Evolutionary conservation across 2,113 vertebrate genomes (phyloP), one percentile per base, ranked within the genome.

Genomic region (Cephalopterus ornatus): DNA sequence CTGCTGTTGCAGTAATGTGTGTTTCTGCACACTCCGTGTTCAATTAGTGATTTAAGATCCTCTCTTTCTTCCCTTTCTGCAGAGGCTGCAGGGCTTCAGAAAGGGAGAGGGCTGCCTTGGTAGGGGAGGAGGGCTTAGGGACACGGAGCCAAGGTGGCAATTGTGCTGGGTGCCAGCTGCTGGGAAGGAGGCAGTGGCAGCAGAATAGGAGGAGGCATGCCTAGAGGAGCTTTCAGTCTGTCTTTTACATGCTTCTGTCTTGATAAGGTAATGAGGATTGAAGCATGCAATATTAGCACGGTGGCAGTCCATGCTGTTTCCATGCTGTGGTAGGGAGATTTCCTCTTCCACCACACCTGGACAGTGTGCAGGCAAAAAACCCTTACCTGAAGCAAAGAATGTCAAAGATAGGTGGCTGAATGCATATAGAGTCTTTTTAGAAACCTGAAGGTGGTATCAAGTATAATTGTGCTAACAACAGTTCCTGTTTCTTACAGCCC

Each of bases 401-500:
- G 87, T 88, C 15, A 73, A 65, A 63, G 1, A 55, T 49, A 58
- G 52, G 73, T 50, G 15, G 11, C 20, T 61, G 35, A 65, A n/a
- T 70, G 15, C 16, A 12, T 55, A 73, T 8, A 42, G 61, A 59
- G 47, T 37, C 7, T 37, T 61, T 50, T 53, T 59, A 84, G 47
- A 91, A 87, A 55, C 16, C 11, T 44, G 44, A 74, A 68, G 18
- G 21, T 73, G 10, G 5, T 73, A 70, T 72, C 8, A 32, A 12
- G n/a, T n/a, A 70, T 42, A 82, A 52, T 24, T 39, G 28, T 47
- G 26, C 19, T 75, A 67, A 72, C 18, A 14, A 30, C 46, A 76
- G 18, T 55, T 86, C 46, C 19, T 71, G 33, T 92, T 86, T 61
- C 66, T 98, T 98, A 90, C 95, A 99, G 99, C 2, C 98, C 99